Base-by-base conservation (phyloP, 2,797 vertebrate species). In the Sus cebifrons region DNA sequence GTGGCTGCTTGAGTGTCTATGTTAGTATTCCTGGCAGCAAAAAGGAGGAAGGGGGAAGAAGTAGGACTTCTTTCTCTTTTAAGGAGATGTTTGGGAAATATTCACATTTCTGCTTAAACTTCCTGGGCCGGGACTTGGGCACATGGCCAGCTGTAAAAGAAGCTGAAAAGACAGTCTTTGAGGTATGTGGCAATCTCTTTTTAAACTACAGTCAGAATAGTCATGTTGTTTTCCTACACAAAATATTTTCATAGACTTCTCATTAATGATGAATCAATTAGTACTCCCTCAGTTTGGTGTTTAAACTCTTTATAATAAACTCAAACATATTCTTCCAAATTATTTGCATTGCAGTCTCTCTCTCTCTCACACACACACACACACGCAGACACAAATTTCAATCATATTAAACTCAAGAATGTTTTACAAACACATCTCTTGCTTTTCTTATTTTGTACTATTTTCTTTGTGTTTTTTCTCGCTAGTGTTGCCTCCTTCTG, bases 191-290 rank as follows among this genome's bases (percentile, higher is more conserved):
- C 27, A 79, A 60, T 62, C 11, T 83, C 1, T 87, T 15, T 27
- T 86, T 95, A 27, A 82, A 75, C 1, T 78, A 40, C 5, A 86
- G 23, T 23, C 16, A 52, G 54, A 91, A 29, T 52, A 93, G 52
- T 29, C 15, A 77, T 79, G 23, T 11, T 29, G 60, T 87, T 91
- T 94, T 64, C 44, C 17, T 52, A 49, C 29, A 44, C 16, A 79
- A 40, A 81, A 75, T 70, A 15, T 70, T 92, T 87, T 89, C 58
- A 68, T 18, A 62, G 49, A 56, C 49, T 94, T 85, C 6, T 20
- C 20, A 58, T 65, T 62, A 95, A 64, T 64, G 25, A 89, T 92
- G 32, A 83, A 62, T 79, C 75, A 92, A 65, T 89, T 86, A 71
- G 14, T 2, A 83, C 3, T 82, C 27, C 15, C 25, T 86, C 12